Percentiles rank a stretch among this genome's conserved stretches.
phyloP scores from a whole-genome alignment of 2,113 vertebrate species.

The Isurus oxyrinchus region DNA sequence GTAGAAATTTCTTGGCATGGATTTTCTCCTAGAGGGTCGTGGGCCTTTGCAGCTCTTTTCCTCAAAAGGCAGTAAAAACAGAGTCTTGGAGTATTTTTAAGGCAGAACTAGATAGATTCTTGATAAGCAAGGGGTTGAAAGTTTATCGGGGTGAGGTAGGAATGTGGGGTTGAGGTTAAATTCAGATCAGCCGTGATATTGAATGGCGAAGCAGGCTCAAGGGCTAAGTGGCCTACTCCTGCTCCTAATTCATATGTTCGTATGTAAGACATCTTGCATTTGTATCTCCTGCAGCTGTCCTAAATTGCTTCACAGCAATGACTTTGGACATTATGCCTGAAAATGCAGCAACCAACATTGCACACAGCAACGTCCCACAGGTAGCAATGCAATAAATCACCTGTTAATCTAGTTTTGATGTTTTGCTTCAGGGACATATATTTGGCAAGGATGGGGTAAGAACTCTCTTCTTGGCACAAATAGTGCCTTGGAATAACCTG shows the following conservation, averaged over 20 bases:
- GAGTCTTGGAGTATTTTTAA: too few relatives aligned
- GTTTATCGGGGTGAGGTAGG: too few relatives aligned
- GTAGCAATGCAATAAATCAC: neutral
- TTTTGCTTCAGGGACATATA: neutral
- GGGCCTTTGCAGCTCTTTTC: too few relatives aligned
- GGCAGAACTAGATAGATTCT: too few relatives aligned
- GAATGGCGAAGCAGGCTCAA: too few relatives aligned
- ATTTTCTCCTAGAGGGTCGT: neutral
- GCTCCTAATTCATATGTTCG: too few relatives aligned
- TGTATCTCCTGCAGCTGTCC: neutral
- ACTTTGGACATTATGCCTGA: neutral
- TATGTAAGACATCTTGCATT: neutral
- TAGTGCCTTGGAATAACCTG: neutral
- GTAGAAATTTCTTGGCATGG: neutral
- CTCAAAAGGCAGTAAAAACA: too few relatives aligned
- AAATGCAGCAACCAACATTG: neutral
- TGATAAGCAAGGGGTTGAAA: too few relatives aligned
- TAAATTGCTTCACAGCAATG: neutral
- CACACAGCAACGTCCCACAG: neutral
- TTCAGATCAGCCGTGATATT: neutral
- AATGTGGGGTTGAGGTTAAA: too few relatives aligned
- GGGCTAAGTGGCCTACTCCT: too few relatives aligned
- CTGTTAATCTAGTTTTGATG: neutral
- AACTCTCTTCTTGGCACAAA: neutral
- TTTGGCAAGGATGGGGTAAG: neutral